Percentiles rank a stretch among this genome's conserved stretches.
phyloP scores from a whole-genome alignment of 1,140 invertebrate species.

The Nasonia giraulti region DNA sequence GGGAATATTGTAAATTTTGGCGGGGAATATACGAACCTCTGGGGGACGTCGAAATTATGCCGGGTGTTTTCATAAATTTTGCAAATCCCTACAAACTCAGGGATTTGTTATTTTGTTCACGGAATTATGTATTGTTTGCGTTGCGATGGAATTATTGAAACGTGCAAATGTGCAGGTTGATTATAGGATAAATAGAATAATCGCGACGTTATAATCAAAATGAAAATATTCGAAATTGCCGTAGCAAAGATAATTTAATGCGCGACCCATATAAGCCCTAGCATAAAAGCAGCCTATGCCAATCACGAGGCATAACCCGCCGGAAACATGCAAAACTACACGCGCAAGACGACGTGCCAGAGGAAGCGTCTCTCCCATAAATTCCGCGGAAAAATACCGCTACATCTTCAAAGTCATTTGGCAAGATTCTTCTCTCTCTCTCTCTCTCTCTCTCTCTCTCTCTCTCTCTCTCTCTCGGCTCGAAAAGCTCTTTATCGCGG shows the following conservation, averaged over 20 bases:
- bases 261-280: too few relatives aligned
- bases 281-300: background rate
- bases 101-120: too few relatives aligned
- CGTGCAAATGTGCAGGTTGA: too few relatives aligned
- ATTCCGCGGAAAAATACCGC: background rate
- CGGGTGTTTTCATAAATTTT: too few relatives aligned
- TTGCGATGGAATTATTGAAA: too few relatives aligned
- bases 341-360: background rate
- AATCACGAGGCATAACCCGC: background rate
- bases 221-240: too few relatives aligned
- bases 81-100: too few relatives aligned
- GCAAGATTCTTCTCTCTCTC: background rate
- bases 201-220: too few relatives aligned
- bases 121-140: too few relatives aligned
- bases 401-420: slow-evolving; percentile 4
- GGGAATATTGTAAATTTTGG: background rate
- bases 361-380: background rate
- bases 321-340: background rate
- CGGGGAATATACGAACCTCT: background rate
- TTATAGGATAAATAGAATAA: too few relatives aligned
- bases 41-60: background rate
- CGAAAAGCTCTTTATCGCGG: background rate
- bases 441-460: too few relatives aligned
- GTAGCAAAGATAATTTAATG: too few relatives aligned
- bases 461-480: background rate